Evolutionary conservation across 1,140 invertebrate species (phyloP).

Genomic region (Hylyphantes graminicola): DNA sequence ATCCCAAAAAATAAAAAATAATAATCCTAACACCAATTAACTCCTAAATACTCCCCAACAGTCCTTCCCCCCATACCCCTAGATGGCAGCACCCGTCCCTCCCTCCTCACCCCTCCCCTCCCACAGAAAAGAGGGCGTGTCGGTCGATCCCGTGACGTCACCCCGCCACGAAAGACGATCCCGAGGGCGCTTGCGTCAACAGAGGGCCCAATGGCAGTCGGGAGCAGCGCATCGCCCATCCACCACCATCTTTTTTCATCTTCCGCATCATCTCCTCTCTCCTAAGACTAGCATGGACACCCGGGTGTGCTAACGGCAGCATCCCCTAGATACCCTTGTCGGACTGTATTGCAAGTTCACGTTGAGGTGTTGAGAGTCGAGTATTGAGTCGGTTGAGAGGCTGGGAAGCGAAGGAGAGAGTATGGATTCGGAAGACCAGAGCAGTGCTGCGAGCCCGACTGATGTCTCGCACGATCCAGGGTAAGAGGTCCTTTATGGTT

Average conservation of each 20-base stretch:
- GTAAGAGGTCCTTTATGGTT: slow-evolving; percentile 71
- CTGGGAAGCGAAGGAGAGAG: not conserved
- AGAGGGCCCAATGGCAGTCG: not conserved
- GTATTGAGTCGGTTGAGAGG: slow-evolving; percentile 1
- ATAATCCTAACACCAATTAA: no score
- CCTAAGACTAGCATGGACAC: no score
- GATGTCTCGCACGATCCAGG: slow-evolving; percentile 91
- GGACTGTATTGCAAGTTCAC: not conserved
- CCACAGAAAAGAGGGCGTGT: slow-evolving; percentile 23
- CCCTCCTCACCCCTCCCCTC: not conserved
- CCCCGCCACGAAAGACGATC: slow-evolving; percentile 19
- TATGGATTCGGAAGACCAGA: slow-evolving; percentile 62
- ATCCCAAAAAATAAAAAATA: no score
- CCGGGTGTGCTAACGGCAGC: no score
- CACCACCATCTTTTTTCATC: no score
- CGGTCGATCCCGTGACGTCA: slow-evolving; percentile 39
- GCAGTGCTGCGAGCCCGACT: slow-evolving; percentile 56
- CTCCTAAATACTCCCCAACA: not conserved
- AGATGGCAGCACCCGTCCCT: slow-evolving; percentile 22
- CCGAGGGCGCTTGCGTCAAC: slow-evolving; percentile 42
- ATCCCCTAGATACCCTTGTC: no score
- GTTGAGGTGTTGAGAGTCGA: not conserved
- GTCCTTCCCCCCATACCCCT: not conserved
- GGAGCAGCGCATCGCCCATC: slow-evolving; percentile 5
- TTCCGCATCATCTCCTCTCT: no score